Percentiles rank a stretch among this genome's conserved stretches.
These are phyloP conservation scores for Lycaon pictus DNA, from an alignment of 2,113 vertebrate species.

Conservation along the genomic window DNA sequence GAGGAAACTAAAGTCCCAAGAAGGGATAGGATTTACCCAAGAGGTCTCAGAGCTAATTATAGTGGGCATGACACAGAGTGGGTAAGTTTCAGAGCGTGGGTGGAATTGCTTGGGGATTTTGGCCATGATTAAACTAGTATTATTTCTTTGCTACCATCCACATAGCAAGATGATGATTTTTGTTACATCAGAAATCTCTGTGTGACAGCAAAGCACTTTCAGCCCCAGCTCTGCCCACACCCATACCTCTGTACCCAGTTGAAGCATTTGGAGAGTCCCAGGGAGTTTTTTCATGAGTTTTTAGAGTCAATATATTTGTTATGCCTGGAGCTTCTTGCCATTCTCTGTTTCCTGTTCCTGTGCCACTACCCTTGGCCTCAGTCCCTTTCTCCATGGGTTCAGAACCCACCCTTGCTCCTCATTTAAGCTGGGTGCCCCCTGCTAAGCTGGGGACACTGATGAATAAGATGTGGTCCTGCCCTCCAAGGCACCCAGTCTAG, in stretches of 20 bases:
- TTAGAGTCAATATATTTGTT: slow-evolving; percentile 48
- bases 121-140: slow-evolving; percentile 55
- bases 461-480: background rate
- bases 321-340: slow-evolving; percentile 33
- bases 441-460: background rate
- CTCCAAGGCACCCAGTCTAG: background rate
- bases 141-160: slow-evolving; percentile 59
- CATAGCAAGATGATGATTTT: slow-evolving; percentile 40
- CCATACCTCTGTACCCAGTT: slow-evolving; percentile 1
- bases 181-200: slow-evolving; percentile 69
- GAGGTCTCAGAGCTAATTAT: slow-evolving; percentile 51
- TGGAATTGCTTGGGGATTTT: slow-evolving; percentile 77
- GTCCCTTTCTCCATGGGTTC: background rate
- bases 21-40: slow-evolving; percentile 60
- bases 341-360: slow-evolving; percentile 73
- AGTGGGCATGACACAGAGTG: slow-evolving; percentile 62
- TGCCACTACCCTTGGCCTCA: background rate
- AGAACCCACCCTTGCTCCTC: background rate
- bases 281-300: slow-evolving; percentile 79
- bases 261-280: slow-evolving; percentile 78
- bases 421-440: background rate
- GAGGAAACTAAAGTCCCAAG: background rate
- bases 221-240: slow-evolving; percentile 62
- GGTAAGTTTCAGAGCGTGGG: slow-evolving; percentile 61
- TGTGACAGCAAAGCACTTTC: slow-evolving; percentile 69